Evolutionary conservation across 2,888 invertebrate species (phyloP), one percentile per base, ranked within the genome.

Genomic region (Cephus sareptanus): DNA sequence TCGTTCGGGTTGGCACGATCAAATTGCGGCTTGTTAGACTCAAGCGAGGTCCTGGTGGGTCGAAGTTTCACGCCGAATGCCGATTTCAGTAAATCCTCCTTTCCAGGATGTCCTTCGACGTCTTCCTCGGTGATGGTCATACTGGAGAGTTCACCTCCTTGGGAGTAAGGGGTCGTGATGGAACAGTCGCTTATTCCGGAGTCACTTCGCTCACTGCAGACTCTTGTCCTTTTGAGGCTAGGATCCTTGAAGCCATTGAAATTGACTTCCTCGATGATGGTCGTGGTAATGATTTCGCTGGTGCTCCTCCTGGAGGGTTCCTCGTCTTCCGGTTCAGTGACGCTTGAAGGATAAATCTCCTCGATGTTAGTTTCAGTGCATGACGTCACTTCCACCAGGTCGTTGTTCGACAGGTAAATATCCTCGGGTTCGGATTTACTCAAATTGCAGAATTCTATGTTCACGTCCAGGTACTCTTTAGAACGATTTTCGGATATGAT

Each of bases 141-240:
- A 31, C 78, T 78, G 40, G 78, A 78, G 31, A 78, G 73, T 31
- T 78, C 78, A 34, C 78, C 78, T 6, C 78, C 78, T 40, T 78
- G 78, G 4, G 78, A 78, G 31, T 78, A 78, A 4, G 75, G 75
- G 11, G 78, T 75, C 11, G 75, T 71, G 30, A 70, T 78, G 6
- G 87, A 86, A 78, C 88, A 89, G 77, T 90, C 90, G 82, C 90
- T 90, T 79, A 90, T 87, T 9, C 90, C 90, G 73, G 88, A 88
- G 82, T 90, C 90, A 79, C 90, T 90, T 13, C 90, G 84, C 73
- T 89, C 89, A 81, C 88, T 88, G 78, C 84, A 87, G 76, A 85
- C 80, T 33, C 87, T 82, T 56, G 78, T 78, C 35, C 78, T 76
- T 68, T 78, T 78, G 23, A 78, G 11, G n/a, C 37, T 11, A 23